Base-by-base conservation (phyloP, 2,888 invertebrate genomes). In the Onthophagus sagittarius region DNA sequence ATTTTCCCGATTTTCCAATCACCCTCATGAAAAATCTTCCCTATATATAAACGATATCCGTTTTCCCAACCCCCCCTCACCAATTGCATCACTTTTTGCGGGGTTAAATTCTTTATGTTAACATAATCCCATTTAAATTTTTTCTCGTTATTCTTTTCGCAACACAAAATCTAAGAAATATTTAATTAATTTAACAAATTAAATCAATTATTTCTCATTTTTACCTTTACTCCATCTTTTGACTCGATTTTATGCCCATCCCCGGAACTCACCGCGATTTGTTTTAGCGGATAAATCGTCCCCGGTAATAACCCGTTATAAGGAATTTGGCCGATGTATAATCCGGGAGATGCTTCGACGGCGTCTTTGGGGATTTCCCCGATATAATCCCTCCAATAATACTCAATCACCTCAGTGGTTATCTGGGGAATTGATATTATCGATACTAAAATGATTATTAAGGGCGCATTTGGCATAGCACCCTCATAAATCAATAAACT, bases 331-430 rank as follows among this genome's bases (percentile, higher is more conserved):
- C 63, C 72, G 5, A 72, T 62, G 31, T 69, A 72, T 14, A 72
- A 15, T 3, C 72, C 72, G 2, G 65, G 15, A 31, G 65, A 14
- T n/a, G 23, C 65, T 5, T 53, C 62, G 31, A 62, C 65, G 4
- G 62, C 62, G 23, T 72, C 72, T 23, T 69, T 15, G 2, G 72
- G 72, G 15, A 72, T 3, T 13, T 11, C n/a, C 11, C 72, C 72
- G 15, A 14, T 72, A 9, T 72, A 72, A 63, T 72, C 69, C 32
- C 69, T 67, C 72, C 72, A 72, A n/a, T 72, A 62, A 69, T 72
- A 72, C 2, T 65, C 65, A 0, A 15, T 23, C 15, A 65, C 65
- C n/a, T 65, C 65, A 11, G 15, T 33, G 5, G 5, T 33, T 33
- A 33, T 33, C 5, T 7, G 33, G 7, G 33, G 7, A 5, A 33